A percentile compares a stretch with the other conserved stretches of the same genome.
Conservation (phyloP, 2,888 invertebrate species). For the Nemurella pictetii region DNA sequence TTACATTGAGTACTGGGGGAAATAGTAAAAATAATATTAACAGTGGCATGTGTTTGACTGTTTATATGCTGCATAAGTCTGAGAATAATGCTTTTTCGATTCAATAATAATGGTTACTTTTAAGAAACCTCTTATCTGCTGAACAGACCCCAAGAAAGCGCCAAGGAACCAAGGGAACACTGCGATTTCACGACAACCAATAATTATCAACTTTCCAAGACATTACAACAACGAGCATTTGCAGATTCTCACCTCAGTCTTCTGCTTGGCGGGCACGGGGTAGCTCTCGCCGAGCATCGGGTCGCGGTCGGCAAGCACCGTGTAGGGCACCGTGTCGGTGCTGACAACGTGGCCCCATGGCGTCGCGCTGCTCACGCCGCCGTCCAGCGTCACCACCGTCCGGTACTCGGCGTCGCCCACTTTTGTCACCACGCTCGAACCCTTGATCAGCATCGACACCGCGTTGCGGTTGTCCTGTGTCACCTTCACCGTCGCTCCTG, state of each 20-base stretch:
- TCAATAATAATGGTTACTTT: no score
- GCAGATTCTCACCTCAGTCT: slow-evolving; percentile 63
- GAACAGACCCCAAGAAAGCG: no score
- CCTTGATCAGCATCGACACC: slow-evolving; percentile 83
- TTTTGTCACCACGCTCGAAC: slow-evolving; percentile 79
- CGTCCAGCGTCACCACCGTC: slow-evolving; percentile 78
- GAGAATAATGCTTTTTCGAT: no score
- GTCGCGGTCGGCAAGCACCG: slow-evolving; percentile 84
- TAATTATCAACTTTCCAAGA: no score
- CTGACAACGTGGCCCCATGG: slow-evolving; percentile 88
- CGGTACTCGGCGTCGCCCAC: slow-evolving; percentile 76
- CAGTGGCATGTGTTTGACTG: no score
- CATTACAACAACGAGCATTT: no score
- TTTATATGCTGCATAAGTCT: no score
- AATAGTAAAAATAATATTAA: no score
- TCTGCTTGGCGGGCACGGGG: slow-evolving; percentile 88
- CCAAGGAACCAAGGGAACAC: no score
- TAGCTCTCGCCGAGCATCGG: slow-evolving; percentile 88
- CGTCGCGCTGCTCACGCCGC: slow-evolving; percentile 76
- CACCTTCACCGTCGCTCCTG: slow-evolving; percentile 78
- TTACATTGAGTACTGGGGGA: no score
- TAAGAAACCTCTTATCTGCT: no score
- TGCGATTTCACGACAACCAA: no score
- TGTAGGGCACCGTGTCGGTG: slow-evolving; percentile 89
- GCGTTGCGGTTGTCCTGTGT: slow-evolving; percentile 82